Evolutionary conservation across 2,888 invertebrate genomes (phyloP), one percentile per base, ranked within the genome.

Genomic region (Eupithecia subfuscata): DNA sequence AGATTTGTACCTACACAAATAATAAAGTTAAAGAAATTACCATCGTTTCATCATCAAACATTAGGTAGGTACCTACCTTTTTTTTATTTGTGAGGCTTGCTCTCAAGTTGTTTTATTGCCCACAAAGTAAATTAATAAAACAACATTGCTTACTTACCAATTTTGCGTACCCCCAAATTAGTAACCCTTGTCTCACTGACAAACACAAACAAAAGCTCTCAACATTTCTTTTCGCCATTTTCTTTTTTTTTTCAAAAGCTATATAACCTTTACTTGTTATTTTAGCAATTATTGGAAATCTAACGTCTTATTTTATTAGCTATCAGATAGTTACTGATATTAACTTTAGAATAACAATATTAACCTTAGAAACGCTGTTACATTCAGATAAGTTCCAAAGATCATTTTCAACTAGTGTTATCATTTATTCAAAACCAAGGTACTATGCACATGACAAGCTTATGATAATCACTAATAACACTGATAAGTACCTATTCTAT

Each of bases 191-290:
- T 63, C 80, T 77, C 30, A 81, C 70, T 4, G 80, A 74, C 3
- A 80, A 65, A 71, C 81, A 82, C 12, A 73, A 75, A 37, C 79
- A 80, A 75, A 79, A 81, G 63, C 76, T 79, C 25, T 70, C 73
- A 8, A 75, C 37, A 12, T 40, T 37, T 12, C 65, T 45, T 43
- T 70, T 69, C 9, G 60, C 68, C 77, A 77, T 73, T 40, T 34
- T n/a, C 1, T 48, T 48, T 48, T 48, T 48, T 48, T 45, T 18
- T 45, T 18, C 9, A 8, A 34, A n/a, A 11, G 0, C n/a, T 65
- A 0, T n/a, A 18, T n/a, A n/a, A 34, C 18, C 34, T 34, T 64
- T 11, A 22, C 56, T 56, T 60, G 14, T 67, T n/a, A 67, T n/a
- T 40, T 37, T 18, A 22, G 11, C n/a, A 48, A 25, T n/a, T 18